A percentile compares a stretch with the other conserved stretches of the same genome.
Evolutionary conservation across 2,888 invertebrate species (phyloP).

Genomic region (Torymus aiolomorphi): DNA sequence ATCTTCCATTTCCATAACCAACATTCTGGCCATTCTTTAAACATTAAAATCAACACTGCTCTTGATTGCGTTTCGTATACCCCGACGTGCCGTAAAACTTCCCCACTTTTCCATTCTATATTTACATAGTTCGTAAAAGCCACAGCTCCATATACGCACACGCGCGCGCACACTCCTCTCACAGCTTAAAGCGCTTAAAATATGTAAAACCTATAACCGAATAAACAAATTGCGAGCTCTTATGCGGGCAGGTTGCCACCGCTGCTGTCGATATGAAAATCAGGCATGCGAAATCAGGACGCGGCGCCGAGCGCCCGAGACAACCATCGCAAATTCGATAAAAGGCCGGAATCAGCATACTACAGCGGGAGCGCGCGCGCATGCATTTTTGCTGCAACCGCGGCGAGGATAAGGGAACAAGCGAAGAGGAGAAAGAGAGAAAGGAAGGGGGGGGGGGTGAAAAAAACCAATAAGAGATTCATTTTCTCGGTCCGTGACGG

Average conservation of each 20-base stretch:
- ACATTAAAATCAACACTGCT: not conserved
- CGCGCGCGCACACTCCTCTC: too few species aligned
- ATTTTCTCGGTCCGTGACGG: conserved; percentile 25
- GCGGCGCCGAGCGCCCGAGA: not conserved
- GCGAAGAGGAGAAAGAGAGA: not conserved
- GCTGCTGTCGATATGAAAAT: conserved; percentile 22
- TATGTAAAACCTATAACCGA: conserved; percentile 17
- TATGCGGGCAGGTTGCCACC: not conserved
- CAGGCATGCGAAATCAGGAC: conserved; percentile 47
- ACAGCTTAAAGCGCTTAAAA: not conserved
- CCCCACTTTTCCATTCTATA: too few species aligned
- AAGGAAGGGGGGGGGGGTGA: not conserved
- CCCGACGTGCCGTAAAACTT: not conserved
- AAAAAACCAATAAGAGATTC: conserved; percentile 37
- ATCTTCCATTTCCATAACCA: too few species aligned
- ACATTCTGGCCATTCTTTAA: too few species aligned
- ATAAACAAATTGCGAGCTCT: conserved; percentile 32
- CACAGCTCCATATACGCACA: too few species aligned
- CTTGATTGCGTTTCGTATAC: not conserved
- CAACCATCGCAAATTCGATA: conserved; percentile 38
- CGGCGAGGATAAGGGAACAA: not conserved
- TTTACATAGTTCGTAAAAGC: too few species aligned
- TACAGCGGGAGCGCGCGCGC: not conserved
- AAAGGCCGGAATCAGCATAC: conserved; percentile 44
- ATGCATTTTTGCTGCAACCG: not conserved